These are phyloP conservation scores for Antennarius maculatus DNA, from an alignment of 2,797 vertebrate species.

Conservation along the genomic window DNA sequence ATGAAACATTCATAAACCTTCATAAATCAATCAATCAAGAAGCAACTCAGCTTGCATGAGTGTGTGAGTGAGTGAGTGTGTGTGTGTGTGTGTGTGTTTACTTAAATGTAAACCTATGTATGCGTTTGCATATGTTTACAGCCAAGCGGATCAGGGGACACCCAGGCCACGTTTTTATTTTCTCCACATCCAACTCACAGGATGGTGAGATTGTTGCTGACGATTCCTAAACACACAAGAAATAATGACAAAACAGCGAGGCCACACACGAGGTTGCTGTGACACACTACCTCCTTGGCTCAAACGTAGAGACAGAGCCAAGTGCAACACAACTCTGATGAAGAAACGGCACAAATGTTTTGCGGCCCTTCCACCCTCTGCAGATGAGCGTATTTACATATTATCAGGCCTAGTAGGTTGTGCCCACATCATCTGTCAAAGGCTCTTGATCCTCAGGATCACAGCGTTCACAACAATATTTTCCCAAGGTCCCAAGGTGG, in stretches of 20 bases:
- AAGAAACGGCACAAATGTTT: constrained; percentile 45
- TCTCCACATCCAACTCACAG: constrained; percentile 51
- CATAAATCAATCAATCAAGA: constrained; percentile 45
- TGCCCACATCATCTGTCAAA: constrained; percentile 55
- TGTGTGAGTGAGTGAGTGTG: constrained; percentile 29
- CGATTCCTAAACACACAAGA: constrained; percentile 80
- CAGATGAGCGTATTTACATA: constrained; percentile 54
- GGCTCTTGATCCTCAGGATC: constrained; percentile 39
- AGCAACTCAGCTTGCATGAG: constrained; percentile 19
- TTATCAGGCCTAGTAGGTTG: constrained; percentile 30
- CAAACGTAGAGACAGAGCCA: constrained; percentile 63
- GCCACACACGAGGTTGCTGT: constrained; percentile 80
- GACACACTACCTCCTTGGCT: constrained; percentile 61
- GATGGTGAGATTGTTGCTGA: constrained; percentile 76
- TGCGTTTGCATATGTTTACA: constrained; percentile 55
- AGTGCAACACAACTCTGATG: constrained; percentile 46
- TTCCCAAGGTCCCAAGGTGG: constrained; percentile 11
- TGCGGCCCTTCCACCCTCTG: constrained; percentile 49
- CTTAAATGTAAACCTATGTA: constrained; percentile 36
- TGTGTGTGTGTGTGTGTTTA: constrained; percentile 39
- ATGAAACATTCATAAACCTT: constrained; percentile 44
- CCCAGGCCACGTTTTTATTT: constrained; percentile 47
- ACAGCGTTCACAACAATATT: constrained; percentile 30
- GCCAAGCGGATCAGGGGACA: constrained; percentile 43
- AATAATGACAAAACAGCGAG: constrained; percentile 81